Evolutionary conservation across 2,113 vertebrate genomes (phyloP).

Genomic region (Alaudala cheleensis): DNA sequence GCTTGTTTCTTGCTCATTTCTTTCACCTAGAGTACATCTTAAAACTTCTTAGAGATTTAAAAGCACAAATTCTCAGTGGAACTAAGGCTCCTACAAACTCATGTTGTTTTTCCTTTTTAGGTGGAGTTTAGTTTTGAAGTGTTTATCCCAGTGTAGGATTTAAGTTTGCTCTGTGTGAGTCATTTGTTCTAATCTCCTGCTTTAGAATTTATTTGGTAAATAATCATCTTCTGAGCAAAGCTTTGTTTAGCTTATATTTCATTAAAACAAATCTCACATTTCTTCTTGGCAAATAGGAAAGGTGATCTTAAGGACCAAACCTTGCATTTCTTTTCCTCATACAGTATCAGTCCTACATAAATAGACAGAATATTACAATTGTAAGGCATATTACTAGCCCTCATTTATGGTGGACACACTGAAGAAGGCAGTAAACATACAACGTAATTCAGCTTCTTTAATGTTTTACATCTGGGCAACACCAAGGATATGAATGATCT

Average conservation of each 20-base stretch:
- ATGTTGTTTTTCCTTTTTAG: background rate
- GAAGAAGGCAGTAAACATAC: background rate
- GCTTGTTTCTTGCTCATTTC: background rate
- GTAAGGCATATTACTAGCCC: background rate
- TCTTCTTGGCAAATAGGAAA: background rate
- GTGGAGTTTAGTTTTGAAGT: background rate
- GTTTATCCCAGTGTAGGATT: conserved; percentile 14
- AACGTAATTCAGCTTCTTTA: background rate
- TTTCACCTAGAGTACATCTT: background rate
- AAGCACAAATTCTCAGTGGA: background rate
- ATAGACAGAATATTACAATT: background rate
- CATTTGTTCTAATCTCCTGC: background rate
- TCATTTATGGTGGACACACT: background rate
- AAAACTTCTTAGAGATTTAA: background rate
- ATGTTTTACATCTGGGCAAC: background rate
- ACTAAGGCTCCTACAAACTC: background rate
- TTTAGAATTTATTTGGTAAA: conserved; percentile 45
- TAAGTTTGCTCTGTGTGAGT: background rate
- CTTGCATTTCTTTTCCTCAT: background rate
- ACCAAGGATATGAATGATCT: background rate
- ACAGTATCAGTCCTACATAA: background rate
- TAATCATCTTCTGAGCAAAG: background rate
- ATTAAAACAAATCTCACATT: background rate
- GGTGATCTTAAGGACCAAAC: background rate
- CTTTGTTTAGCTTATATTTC: conserved; percentile 19